phyloP scores from a whole-genome alignment of 2,888 invertebrate genomes.

The Plagodis dolabraria region DNA sequence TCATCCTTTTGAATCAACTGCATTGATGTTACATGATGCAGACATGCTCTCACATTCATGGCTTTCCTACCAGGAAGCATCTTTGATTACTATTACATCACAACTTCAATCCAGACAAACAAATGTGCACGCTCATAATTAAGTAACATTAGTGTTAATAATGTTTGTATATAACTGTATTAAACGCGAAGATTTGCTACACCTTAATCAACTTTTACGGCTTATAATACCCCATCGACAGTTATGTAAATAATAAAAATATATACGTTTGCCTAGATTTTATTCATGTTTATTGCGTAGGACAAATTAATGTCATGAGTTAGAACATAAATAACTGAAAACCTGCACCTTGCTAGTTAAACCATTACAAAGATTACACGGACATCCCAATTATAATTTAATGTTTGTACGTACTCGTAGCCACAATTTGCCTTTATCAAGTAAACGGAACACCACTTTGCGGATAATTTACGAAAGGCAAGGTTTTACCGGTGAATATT shows the following conservation, averaged over 20 bases:
- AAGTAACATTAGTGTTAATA: slow-evolving; percentile 1
- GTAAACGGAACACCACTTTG: slow-evolving; percentile 25
- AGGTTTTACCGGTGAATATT: slow-evolving; percentile 23
- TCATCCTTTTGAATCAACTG: slow-evolving; percentile 48
- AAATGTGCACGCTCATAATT: slow-evolving; percentile 30
- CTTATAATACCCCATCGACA: slow-evolving; percentile 5
- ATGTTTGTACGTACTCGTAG: slow-evolving; percentile 23
- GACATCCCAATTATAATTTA: slow-evolving; percentile 32
- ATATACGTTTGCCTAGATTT: no score
- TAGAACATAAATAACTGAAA: slow-evolving; percentile 22
- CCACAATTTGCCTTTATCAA: slow-evolving; percentile 22
- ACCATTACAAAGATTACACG: slow-evolving; percentile 27
- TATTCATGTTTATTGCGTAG: no score
- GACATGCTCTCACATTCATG: slow-evolving; percentile 42
- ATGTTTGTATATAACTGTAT: background rate
- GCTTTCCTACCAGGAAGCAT: slow-evolving; percentile 38
- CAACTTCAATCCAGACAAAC: slow-evolving; percentile 31
- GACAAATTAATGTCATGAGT: slow-evolving; percentile 14
- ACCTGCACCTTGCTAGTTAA: slow-evolving; percentile 27
- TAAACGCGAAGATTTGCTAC: slow-evolving; percentile 10
- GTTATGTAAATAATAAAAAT: slow-evolving; percentile 3
- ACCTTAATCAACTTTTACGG: slow-evolving; percentile 16
- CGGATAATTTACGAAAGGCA: slow-evolving; percentile 27
- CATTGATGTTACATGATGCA: slow-evolving; percentile 46
- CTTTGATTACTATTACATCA: slow-evolving; percentile 36